Conservation (phyloP, 2,797 vertebrate genomes). For the Lates japonicus region DNA sequence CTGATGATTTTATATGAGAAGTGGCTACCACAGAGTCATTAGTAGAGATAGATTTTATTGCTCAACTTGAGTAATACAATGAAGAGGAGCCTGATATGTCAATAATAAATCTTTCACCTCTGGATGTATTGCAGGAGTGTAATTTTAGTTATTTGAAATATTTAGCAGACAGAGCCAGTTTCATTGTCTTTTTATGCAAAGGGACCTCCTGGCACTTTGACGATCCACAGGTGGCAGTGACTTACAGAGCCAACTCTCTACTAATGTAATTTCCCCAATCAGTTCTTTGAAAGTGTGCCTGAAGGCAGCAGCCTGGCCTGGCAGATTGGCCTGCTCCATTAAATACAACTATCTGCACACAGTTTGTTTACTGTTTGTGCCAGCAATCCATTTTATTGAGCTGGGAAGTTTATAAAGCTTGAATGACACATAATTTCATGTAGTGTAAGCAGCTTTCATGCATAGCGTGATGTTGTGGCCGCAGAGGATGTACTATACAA, state of each 20-base stretch:
- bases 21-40: neutral
- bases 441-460: slow-evolving; percentile 20
- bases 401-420: slow-evolving; percentile 4
- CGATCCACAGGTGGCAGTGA: neutral
- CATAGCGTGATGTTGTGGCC: neutral
- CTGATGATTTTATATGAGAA: no score
- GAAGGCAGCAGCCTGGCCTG: neutral
- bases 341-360: neutral
- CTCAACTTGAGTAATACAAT: no score
- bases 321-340: neutral
- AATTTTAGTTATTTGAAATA: neutral
- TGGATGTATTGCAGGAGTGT: neutral
- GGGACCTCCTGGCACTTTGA: neutral
- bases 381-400: slow-evolving; percentile 9
- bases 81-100: no score
- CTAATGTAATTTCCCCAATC: slow-evolving; percentile 24
- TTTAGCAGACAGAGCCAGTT: neutral
- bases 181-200: slow-evolving; percentile 1
- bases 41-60: neutral
- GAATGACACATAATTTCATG: neutral
- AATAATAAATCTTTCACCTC: neutral
- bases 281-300: slow-evolving; percentile 21
- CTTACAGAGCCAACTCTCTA: slow-evolving; percentile 5
- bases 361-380: neutral
- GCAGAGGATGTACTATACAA: neutral